Conservation (phyloP, 2,888 invertebrate genomes). For the Agrochola lota region DNA sequence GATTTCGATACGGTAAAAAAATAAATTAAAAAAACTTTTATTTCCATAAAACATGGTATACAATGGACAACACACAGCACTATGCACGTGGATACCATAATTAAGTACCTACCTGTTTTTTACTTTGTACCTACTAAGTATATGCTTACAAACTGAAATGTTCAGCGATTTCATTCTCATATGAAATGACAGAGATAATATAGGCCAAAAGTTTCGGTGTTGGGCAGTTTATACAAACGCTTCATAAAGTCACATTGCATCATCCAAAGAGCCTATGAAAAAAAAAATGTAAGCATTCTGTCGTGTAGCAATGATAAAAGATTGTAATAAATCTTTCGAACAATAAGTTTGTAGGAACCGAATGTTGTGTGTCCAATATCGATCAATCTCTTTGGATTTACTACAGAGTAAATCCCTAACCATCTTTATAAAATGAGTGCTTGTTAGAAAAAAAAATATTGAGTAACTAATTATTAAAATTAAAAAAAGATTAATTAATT, state of each 20-base stretch:
- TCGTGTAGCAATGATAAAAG: slow-evolving; percentile 10
- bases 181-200: neutral
- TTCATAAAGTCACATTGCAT: no score
- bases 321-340: slow-evolving; percentile 9
- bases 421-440: neutral
- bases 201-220: neutral
- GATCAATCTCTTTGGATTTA: neutral
- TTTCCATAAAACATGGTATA: no score
- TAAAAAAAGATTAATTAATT: no score
- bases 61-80: no score
- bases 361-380: slow-evolving; percentile 9
- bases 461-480: no score
- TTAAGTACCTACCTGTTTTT: neutral
- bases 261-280: no score
- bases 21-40: no score
- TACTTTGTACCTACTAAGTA: neutral
- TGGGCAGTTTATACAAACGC: slow-evolving; percentile 1
- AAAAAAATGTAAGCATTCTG: neutral
- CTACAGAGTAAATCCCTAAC: neutral
- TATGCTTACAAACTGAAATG: neutral
- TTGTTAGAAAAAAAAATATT: neutral
- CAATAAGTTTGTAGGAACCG: neutral
- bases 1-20: neutral
- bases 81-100: no score
- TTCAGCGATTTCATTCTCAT: neutral